These are phyloP conservation scores for Heterodera schachtii DNA, from an alignment of 1,140 invertebrate genomes.

Conservation along the genomic window DNA sequence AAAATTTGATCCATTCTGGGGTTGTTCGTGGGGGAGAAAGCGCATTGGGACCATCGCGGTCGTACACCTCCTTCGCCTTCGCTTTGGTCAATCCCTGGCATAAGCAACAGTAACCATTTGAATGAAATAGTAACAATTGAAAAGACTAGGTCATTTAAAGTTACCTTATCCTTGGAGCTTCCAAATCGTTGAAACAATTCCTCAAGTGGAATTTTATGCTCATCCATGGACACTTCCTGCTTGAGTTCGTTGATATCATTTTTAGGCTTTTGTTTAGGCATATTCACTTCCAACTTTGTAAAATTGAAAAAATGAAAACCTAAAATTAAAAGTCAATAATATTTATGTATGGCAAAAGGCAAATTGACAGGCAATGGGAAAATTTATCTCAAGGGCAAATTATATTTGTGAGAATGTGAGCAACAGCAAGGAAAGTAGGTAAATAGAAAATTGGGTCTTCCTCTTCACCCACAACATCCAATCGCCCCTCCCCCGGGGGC, in stretches of 20 bases:
- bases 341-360: not conserved
- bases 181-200: slow-evolving; percentile 77
- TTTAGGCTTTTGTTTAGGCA: slow-evolving; percentile 17
- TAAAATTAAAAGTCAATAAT: not conserved
- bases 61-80: slow-evolving; percentile 61
- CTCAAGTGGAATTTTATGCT: slow-evolving; percentile 93
- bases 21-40: slow-evolving; percentile 66
- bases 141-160: slow-evolving; percentile 47
- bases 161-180: slow-evolving; percentile 90
- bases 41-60: slow-evolving; percentile 75
- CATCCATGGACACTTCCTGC: slow-evolving; percentile 70
- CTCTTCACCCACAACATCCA: not conserved
- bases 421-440: not conserved
- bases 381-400: not conserved
- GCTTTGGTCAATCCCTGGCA: slow-evolving; percentile 43
- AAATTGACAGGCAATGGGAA: no score
- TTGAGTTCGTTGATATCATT: slow-evolving; percentile 50
- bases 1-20: slow-evolving; percentile 66
- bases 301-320: slow-evolving; percentile 20
- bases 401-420: slow-evolving; percentile 5
- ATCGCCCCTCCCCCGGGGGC: not conserved
- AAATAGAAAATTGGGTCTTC: not conserved
- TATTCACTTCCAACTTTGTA: slow-evolving; percentile 49
- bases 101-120: slow-evolving; percentile 43
- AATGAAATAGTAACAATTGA: not conserved